Percentiles rank a stretch among this genome's conserved stretches.
phyloP scores from a whole-genome alignment of 2,797 vertebrate species.

The Macropodus opercularis region DNA sequence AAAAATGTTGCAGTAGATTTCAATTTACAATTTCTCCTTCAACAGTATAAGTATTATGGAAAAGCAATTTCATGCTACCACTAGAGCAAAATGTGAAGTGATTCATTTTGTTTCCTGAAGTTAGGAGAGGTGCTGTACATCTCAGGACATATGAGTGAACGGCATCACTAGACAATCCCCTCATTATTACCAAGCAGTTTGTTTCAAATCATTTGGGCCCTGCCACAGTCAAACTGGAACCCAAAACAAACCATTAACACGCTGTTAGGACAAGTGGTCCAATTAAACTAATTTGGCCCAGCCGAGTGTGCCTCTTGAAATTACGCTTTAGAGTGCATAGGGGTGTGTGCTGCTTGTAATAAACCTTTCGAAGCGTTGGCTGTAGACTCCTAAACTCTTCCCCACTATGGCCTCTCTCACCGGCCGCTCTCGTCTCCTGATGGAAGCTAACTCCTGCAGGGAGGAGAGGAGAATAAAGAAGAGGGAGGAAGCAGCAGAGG shows the following conservation, averaged over 20 bases:
- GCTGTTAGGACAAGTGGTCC: slow-evolving; percentile 58
- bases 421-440: slow-evolving; percentile 78
- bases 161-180: slow-evolving; percentile 22
- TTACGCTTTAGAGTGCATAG: slow-evolving; percentile 46
- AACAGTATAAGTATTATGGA: slow-evolving; percentile 5
- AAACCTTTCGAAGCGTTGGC: slow-evolving; percentile 87
- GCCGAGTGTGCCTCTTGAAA: slow-evolving; percentile 54
- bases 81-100: slow-evolving; percentile 4
- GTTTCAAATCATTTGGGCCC: slow-evolving; percentile 52
- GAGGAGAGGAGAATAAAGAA: slow-evolving; percentile 1
- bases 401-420: slow-evolving; percentile 82
- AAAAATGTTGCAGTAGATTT: slow-evolving; percentile 21
- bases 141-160: slow-evolving; percentile 16
- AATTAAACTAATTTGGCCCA: slow-evolving; percentile 62
- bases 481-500: neutral
- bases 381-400: slow-evolving; percentile 77
- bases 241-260: slow-evolving; percentile 56
- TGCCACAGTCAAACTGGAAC: slow-evolving; percentile 64
- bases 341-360: slow-evolving; percentile 48
- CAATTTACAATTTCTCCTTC: slow-evolving; percentile 18
- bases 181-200: slow-evolving; percentile 45
- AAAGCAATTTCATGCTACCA: slow-evolving; percentile 11
- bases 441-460: slow-evolving; percentile 85
- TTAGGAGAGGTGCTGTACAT: slow-evolving; percentile 3
- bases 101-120: slow-evolving; percentile 3